Conservation (phyloP, 2,113 vertebrate genomes). For the Columba janthina region DNA sequence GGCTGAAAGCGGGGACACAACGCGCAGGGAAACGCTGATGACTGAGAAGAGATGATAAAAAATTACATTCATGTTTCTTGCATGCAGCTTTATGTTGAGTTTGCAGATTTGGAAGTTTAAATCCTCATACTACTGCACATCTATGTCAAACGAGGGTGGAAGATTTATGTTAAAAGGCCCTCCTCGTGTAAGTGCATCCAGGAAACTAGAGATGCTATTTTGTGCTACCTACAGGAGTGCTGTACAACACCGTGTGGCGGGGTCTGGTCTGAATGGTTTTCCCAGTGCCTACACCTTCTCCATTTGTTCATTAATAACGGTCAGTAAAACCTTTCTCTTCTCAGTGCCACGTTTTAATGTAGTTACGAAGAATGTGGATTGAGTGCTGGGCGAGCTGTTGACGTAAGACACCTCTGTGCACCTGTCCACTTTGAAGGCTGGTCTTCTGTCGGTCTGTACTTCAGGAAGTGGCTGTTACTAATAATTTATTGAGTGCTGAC, state of each 20-base stretch:
- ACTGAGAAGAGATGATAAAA: not conserved
- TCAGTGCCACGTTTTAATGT: not conserved
- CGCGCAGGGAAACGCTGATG: conserved; percentile 20
- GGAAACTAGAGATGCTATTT: not conserved
- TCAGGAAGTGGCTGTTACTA: conserved; percentile 40
- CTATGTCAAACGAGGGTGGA: not conserved
- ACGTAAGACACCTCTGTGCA: conserved; percentile 21
- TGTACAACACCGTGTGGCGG: not conserved
- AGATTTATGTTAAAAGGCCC: not conserved
- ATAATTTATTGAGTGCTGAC: conserved; percentile 63
- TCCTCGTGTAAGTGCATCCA: not conserved
- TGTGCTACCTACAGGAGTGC: not conserved
- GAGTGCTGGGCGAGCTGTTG: not conserved
- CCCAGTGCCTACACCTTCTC: not conserved
- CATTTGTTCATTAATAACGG: not conserved
- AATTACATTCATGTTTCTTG: not conserved
- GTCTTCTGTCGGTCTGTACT: not conserved
- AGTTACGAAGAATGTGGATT: not conserved
- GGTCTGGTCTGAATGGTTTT: not conserved
- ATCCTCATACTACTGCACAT: not conserved
- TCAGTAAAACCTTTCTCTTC: not conserved
- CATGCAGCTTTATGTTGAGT: not conserved
- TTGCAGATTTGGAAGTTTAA: not conserved
- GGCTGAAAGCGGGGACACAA: conserved; percentile 13
- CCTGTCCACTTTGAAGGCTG: conserved; percentile 47